A percentile compares a stretch with the other conserved stretches of the same genome.
phyloP scores from a whole-genome alignment of 2,113 vertebrate species.

The Stigmatopora argus region DNA sequence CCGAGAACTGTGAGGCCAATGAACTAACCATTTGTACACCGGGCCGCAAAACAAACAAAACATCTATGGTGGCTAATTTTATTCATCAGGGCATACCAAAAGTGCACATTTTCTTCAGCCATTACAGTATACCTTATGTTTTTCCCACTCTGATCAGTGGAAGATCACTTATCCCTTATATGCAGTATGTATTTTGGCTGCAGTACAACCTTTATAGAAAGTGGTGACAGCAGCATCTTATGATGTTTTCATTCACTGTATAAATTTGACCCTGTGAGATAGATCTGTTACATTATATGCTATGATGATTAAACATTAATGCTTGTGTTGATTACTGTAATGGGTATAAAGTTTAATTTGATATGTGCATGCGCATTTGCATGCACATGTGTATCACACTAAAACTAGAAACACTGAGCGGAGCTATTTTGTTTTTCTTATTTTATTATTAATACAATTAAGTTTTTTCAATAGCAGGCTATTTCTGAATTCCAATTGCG shows the following conservation, averaged over 20 bases:
- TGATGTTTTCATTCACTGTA: neutral
- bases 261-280: neutral
- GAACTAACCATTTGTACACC: too few species aligned
- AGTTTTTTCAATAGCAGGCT: neutral
- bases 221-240: constrained; percentile 11
- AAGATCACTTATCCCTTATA: constrained; percentile 42
- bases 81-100: neutral
- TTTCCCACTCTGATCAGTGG: constrained; percentile 23
- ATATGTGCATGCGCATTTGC: neutral
- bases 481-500: neutral
- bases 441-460: too few species aligned
- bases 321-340: neutral
- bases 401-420: neutral
- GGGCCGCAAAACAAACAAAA: neutral
- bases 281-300: neutral
- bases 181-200: constrained; percentile 30
- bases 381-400: neutral
- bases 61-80: neutral
- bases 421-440: neutral
- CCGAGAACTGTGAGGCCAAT: too few species aligned
- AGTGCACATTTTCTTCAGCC: neutral
- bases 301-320: neutral
- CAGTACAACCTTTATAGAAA: constrained; percentile 12
- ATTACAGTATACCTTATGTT: constrained; percentile 10
- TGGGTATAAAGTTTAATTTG: neutral